Conservation (phyloP, 37 sponge, comb jelly and placozoan species). For the Ephydatia muelleri region DNA sequence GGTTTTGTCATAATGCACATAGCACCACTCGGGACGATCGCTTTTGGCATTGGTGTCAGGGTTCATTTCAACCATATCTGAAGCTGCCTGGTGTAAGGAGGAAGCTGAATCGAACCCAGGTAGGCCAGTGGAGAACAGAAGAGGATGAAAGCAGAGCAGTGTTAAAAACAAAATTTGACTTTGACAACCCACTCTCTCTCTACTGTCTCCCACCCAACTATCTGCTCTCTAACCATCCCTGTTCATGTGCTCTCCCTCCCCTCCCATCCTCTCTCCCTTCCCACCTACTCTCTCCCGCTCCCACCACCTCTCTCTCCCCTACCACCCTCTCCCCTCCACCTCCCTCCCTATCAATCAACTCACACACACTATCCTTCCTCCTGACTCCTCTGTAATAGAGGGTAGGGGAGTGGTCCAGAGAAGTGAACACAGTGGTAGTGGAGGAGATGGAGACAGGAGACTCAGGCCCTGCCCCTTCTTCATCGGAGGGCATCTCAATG, state of each 20-base stretch:
- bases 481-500: slow-evolving; percentile 8
- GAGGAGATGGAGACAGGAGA: slow-evolving; percentile 22
- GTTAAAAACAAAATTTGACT: too few species aligned
- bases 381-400: slow-evolving; percentile 29
- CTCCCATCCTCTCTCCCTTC: too few species aligned
- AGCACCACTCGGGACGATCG: slow-evolving; percentile 79
- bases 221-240: too few species aligned
- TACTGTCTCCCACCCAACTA: too few species aligned
- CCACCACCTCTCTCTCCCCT: too few species aligned
- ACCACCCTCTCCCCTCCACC: too few species aligned
- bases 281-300: too few species aligned
- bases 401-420: not conserved
- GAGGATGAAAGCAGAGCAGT: not conserved
- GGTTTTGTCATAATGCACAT: slow-evolving; percentile 59
- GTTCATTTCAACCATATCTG: slow-evolving; percentile 72
- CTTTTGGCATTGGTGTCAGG: slow-evolving; percentile 69
- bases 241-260: too few species aligned
- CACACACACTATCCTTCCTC: not conserved
- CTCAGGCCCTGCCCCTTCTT: not conserved
- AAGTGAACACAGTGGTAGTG: slow-evolving; percentile 5
- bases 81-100: too few species aligned
- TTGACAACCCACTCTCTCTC: too few species aligned
- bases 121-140: not conserved
- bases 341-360: too few species aligned
- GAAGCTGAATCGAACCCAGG: too few species aligned